Evolutionary conservation across 2,797 vertebrate genomes (phyloP).

Genomic region (Rhodeus uyekii): DNA sequence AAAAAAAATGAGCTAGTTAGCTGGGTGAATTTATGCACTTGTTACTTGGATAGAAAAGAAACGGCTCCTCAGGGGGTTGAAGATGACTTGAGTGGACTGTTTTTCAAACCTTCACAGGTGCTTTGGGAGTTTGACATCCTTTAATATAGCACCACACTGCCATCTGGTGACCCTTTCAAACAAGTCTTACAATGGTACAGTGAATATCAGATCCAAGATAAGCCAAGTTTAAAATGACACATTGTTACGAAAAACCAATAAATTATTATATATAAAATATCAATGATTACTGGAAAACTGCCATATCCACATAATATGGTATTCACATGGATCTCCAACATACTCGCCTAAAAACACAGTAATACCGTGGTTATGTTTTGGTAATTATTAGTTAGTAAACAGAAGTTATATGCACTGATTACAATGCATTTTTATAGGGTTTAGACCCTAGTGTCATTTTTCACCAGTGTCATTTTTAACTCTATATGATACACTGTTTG

Average conservation of each 20-base stretch:
- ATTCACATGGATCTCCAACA: neutral
- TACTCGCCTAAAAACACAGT: neutral
- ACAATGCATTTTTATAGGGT: neutral
- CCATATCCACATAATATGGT: neutral
- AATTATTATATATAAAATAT: neutral
- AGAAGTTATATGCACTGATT: neutral
- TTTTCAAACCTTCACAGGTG: neutral
- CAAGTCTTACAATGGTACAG: neutral
- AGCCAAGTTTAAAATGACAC: neutral
- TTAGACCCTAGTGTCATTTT: neutral
- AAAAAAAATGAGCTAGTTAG: too few relatives aligned
- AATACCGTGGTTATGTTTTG: neutral
- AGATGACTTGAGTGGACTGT: constrained; percentile 1
- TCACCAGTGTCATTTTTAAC: neutral
- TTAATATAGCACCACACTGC: constrained; percentile 55
- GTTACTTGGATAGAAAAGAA: constrained; percentile 1
- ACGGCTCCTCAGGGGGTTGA: constrained; percentile 8
- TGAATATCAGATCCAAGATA: neutral
- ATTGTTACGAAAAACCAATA: neutral
- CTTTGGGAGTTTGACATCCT: constrained; percentile 4
- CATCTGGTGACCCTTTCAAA: constrained; percentile 67
- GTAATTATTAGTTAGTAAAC: neutral
- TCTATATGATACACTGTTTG: neutral
- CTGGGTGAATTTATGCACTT: constrained; percentile 4
- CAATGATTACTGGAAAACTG: neutral